Evolutionary conservation across 2,113 vertebrate genomes (phyloP).

Genomic region (Zosterops hypoxanthus): DNA sequence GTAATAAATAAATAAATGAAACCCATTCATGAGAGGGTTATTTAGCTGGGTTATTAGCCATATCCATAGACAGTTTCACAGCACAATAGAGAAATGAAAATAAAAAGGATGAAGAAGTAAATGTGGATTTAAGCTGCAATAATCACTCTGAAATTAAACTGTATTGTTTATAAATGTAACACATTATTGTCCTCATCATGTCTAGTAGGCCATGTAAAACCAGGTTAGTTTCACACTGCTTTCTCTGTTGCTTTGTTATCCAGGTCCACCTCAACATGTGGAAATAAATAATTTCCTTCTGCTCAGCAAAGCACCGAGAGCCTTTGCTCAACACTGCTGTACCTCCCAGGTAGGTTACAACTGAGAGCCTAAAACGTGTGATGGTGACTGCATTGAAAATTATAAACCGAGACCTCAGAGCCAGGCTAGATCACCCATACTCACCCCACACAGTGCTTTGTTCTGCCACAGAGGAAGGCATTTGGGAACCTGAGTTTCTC

Average conservation of each 20-base stretch:
- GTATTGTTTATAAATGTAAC: slow-evolving; percentile 54
- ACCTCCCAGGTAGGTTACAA: not conserved
- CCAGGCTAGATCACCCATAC: not conserved
- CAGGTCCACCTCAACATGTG: not conserved
- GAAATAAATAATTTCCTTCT: slow-evolving; percentile 13
- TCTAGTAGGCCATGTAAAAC: slow-evolving; percentile 84
- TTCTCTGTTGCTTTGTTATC: slow-evolving; percentile 34
- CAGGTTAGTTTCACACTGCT: slow-evolving; percentile 81
- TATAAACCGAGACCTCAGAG: not conserved
- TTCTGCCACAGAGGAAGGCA: not conserved
- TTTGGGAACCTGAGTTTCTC: not conserved
- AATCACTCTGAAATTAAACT: slow-evolving; percentile 66
- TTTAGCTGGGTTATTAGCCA: slow-evolving; percentile 83
- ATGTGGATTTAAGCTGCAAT: slow-evolving; percentile 71
- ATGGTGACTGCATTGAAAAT: not conserved
- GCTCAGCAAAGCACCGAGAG: slow-evolving; percentile 22
- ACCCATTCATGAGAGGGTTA: slow-evolving; percentile 84
- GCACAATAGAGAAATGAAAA: slow-evolving; percentile 79
- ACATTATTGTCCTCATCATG: slow-evolving; percentile 61
- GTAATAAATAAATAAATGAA: slow-evolving; percentile 54
- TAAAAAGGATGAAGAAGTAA: slow-evolving; percentile 77
- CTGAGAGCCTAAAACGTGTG: not conserved
- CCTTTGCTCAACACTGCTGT: not conserved
- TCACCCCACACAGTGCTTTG: not conserved
- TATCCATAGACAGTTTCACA: slow-evolving; percentile 80